A percentile compares a stretch with the other conserved stretches of the same genome.
phyloP scores from a whole-genome alignment of 2,797 vertebrate species.

The Cynopterus sphinx region DNA sequence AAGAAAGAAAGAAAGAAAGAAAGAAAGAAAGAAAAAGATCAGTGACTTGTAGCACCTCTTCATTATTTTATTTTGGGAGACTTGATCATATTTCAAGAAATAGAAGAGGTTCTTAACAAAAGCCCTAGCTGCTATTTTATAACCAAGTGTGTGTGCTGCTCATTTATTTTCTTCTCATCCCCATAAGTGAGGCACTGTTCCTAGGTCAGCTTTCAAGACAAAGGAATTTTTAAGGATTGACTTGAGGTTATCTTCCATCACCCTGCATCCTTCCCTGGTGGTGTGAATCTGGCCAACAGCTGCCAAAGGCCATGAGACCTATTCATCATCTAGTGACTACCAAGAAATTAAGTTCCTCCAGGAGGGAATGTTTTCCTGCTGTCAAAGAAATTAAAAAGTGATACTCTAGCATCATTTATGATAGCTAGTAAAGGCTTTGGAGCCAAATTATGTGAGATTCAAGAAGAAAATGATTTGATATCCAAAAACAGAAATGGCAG shows the following conservation, averaged over 20 bases:
- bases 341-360: neutral
- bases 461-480: constrained; percentile 17
- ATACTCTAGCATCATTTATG: neutral
- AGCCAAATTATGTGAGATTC: neutral
- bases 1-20: too few species aligned
- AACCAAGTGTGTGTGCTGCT: neutral
- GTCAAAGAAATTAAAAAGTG: neutral
- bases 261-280: neutral
- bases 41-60: constrained; percentile 18
- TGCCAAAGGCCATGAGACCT: neutral
- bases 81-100: constrained; percentile 37
- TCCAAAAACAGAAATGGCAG: neutral
- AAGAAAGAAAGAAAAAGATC: neutral
- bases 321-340: constrained; percentile 40
- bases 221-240: constrained; percentile 4
- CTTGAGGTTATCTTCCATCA: constrained; percentile 29
- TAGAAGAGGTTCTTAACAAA: neutral
- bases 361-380: constrained; percentile 27
- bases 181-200: neutral
- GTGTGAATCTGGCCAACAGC: neutral
- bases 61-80: constrained; percentile 21
- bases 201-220: constrained; percentile 1
- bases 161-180: neutral
- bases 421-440: neutral
- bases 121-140: neutral